A percentile compares a stretch with the other conserved stretches of the same genome.
Evolutionary conservation across 30 jellyfish, hydroid and myxozoan species (phyloP).

Genomic region (Hydractinia echinata): DNA sequence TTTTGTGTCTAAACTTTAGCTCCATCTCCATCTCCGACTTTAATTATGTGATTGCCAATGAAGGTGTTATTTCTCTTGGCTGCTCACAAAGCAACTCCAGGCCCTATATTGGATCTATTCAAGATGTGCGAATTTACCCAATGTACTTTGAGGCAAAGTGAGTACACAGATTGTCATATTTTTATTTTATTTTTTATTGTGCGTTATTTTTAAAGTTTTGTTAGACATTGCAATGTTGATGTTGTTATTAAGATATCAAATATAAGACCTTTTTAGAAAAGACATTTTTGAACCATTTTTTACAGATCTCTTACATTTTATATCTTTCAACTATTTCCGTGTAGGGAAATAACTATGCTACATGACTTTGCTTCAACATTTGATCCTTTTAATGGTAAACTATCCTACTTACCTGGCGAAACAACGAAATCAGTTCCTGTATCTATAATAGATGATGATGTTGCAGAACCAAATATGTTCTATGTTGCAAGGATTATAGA

Average conservation of each 20-base stretch:
- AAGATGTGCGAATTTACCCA: constrained; percentile 69
- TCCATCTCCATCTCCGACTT: too few relatives aligned
- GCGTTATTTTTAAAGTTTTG: not conserved
- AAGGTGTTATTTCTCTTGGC: too few relatives aligned
- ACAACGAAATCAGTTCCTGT: constrained; percentile 24
- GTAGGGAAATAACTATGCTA: constrained; percentile 38
- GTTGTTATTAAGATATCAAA: too few relatives aligned
- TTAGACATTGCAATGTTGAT: not conserved
- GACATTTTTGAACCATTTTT: too few relatives aligned
- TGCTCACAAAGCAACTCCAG: not conserved
- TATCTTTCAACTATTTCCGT: not conserved
- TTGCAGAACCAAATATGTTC: constrained; percentile 48
- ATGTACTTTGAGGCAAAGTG: constrained; percentile 48
- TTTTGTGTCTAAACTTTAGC: too few relatives aligned
- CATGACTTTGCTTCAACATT: constrained; percentile 11
- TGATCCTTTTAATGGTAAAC: constrained; percentile 52
- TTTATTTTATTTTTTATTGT: not conserved
- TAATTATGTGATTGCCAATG: too few relatives aligned
- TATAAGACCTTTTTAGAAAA: too few relatives aligned
- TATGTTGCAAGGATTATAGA: constrained; percentile 45
- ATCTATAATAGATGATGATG: constrained; percentile 44
- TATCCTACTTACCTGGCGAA: constrained; percentile 33
- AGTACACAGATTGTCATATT: not conserved
- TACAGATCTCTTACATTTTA: not conserved
- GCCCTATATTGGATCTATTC: constrained; percentile 47